Percentiles rank a stretch among this genome's conserved stretches.
Conservation (phyloP, 1,140 invertebrate genomes). For the Cataglyphis hispanica region DNA sequence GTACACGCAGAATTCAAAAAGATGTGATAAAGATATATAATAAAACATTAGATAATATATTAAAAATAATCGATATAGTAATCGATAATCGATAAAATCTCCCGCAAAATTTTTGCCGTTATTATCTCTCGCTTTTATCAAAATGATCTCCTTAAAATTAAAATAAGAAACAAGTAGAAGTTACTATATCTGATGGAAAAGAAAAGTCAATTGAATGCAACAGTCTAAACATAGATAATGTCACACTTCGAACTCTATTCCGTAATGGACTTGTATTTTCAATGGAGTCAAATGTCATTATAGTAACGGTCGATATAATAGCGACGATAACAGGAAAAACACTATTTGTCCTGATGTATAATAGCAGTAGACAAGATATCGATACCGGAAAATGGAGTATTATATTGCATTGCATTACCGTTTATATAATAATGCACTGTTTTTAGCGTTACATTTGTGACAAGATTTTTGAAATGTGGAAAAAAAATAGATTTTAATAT, state of each 20-base stretch:
- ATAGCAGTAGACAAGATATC: constrained; percentile 21
- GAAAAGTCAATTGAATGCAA: constrained; percentile 2
- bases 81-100: not conserved
- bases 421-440: not conserved
- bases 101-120: not conserved
- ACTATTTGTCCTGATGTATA: constrained; percentile 43
- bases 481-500: not conserved
- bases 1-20: constrained; percentile 8
- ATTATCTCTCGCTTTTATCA: not conserved
- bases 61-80: too few relatives aligned
- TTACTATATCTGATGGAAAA: not conserved
- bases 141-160: not conserved
- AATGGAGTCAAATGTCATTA: constrained; percentile 40
- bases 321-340: constrained; percentile 32
- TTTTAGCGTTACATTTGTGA: not conserved
- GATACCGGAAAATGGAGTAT: not conserved
- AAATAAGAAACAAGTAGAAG: constrained; percentile 2
- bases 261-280: constrained; percentile 18
- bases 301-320: not conserved
- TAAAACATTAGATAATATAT: not conserved
- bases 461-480: not conserved
- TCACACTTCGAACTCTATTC: not conserved
- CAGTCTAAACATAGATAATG: not conserved
- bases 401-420: constrained; percentile 19
- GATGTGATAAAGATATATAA: not conserved